Conservation (phyloP, 2,888 invertebrate species). For the Lingula anatina region DNA sequence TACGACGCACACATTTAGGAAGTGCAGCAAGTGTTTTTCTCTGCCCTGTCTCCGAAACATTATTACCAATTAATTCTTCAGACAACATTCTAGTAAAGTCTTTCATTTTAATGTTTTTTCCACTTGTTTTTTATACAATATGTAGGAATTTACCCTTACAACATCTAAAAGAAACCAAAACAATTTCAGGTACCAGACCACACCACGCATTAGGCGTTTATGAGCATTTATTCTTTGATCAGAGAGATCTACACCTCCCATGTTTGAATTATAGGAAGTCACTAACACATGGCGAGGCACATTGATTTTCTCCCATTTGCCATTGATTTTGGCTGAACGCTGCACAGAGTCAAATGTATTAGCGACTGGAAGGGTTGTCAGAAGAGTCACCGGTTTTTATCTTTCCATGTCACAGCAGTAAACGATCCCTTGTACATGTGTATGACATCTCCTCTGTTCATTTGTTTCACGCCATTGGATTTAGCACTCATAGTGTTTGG, state of each 20-base stretch:
- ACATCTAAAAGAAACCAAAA: conserved; percentile 4
- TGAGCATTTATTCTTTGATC: conserved; percentile 1
- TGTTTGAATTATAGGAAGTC: background rate
- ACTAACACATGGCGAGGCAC: background rate
- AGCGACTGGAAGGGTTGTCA: background rate
- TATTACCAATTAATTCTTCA: background rate
- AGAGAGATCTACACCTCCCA: conserved; percentile 3
- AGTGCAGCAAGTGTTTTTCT: no score
- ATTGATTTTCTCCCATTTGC: background rate
- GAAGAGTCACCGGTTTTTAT: background rate
- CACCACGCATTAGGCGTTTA: conserved; percentile 4
- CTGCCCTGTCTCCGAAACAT: background rate
- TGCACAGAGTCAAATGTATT: background rate
- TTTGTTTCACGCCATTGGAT: background rate
- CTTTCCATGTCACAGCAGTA: background rate
- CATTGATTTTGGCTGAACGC: background rate
- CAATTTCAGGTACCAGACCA: conserved; percentile 4
- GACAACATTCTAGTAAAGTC: background rate
- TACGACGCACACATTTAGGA: background rate
- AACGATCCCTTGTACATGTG: background rate
- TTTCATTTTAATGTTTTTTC: background rate
- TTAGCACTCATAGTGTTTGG: background rate
- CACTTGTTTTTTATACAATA: background rate
- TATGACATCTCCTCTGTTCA: background rate
- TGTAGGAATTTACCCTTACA: background rate